A percentile compares a stretch with the other conserved stretches of the same genome.
Conservation (phyloP, 2,113 vertebrate species). For the Euleptes europaea region DNA sequence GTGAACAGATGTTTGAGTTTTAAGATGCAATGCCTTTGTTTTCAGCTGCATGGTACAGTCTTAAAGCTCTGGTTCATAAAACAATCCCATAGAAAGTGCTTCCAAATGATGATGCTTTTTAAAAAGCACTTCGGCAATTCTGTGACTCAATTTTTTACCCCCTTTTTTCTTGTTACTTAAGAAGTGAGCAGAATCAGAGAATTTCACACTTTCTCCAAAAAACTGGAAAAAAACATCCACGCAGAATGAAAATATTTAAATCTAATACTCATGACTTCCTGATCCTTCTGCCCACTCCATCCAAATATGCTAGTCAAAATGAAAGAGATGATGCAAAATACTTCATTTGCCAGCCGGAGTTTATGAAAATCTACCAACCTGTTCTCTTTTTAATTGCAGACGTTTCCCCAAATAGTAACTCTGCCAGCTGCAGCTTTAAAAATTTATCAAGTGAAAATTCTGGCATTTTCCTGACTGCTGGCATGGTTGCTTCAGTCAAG, state of each 20-base stretch:
- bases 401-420: background rate
- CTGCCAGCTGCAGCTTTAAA: background rate
- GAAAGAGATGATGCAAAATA: background rate
- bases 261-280: background rate
- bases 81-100: background rate
- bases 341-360: background rate
- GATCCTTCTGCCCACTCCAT: background rate
- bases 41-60: background rate
- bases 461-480: background rate
- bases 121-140: background rate
- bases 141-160: background rate
- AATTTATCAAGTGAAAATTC: background rate
- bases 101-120: background rate
- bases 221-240: background rate
- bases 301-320: background rate
- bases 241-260: background rate
- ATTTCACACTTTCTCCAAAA: background rate
- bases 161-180: background rate
- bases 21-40: background rate
- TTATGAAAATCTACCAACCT: background rate
- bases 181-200: background rate
- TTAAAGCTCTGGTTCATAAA: background rate
- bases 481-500: background rate
- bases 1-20: background rate
- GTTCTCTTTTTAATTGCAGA: background rate